Percentiles rank a stretch among this genome's conserved stretches.
These are phyloP conservation scores for Metacarcinus magister DNA, from an alignment of 2,888 invertebrate genomes.

Conservation along the genomic window DNA sequence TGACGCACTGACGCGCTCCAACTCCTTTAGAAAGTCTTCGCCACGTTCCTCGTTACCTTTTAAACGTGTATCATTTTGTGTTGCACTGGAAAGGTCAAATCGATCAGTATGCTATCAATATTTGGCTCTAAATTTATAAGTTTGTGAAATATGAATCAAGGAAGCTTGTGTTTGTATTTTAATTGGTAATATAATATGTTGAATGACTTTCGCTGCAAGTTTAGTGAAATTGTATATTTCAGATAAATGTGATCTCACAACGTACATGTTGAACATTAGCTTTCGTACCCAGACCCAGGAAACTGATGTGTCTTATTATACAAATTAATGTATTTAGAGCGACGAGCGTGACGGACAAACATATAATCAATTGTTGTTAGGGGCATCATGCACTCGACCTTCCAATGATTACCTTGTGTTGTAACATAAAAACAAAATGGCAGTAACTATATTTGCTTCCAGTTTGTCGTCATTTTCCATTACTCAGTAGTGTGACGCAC, in stretches of 20 bases:
- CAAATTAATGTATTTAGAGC: background rate
- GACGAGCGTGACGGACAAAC: background rate
- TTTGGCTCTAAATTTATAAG: no score
- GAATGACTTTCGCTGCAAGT: background rate
- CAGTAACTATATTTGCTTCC: background rate
- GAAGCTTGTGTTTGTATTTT: background rate
- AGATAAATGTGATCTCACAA: background rate
- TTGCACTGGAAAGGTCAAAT: no score
- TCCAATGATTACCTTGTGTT: background rate
- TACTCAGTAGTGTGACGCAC: background rate
- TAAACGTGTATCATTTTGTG: no score
- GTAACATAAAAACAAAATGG: background rate
- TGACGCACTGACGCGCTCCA: background rate
- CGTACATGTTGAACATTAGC: background rate
- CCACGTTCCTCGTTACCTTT: background rate
- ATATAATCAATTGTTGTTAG: background rate
- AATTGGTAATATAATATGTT: background rate
- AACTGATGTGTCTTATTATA: background rate
- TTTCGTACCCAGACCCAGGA: background rate
- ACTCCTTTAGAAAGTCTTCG: background rate
- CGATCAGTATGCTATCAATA: no score
- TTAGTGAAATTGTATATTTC: background rate
- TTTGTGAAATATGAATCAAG: background rate
- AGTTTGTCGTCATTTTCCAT: background rate
- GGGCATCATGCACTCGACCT: background rate